Evolutionary conservation across 1,140 invertebrate genomes (phyloP).

Genomic region (Hormaphis cornu): DNA sequence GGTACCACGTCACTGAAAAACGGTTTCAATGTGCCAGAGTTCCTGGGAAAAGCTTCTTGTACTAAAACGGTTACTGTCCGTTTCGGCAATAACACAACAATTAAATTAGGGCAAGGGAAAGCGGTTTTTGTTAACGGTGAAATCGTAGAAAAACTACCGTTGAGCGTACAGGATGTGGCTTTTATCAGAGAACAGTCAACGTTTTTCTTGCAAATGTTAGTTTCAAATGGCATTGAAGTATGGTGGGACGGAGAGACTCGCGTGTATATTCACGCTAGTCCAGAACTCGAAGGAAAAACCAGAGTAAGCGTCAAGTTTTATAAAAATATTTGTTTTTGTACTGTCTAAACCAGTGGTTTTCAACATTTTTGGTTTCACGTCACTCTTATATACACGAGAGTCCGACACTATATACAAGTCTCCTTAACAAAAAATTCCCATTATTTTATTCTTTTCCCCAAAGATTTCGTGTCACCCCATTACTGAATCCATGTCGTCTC

Average conservation of each 20-base stretch:
- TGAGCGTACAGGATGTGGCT: conserved; percentile 47
- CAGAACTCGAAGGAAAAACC: conserved; percentile 54
- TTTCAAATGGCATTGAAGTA: conserved; percentile 65
- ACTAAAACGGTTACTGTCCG: conserved; percentile 66
- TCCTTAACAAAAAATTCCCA: no score
- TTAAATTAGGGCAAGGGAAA: conserved; percentile 63
- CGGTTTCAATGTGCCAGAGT: conserved; percentile 52
- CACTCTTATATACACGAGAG: no score
- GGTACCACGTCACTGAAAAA: conserved; percentile 62
- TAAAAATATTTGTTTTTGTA: neutral
- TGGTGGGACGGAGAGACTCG: conserved; percentile 76
- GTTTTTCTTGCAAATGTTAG: conserved; percentile 49
- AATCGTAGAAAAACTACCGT: conserved; percentile 53
- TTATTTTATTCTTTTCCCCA: no score
- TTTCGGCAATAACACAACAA: conserved; percentile 43
- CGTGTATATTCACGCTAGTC: conserved; percentile 69
- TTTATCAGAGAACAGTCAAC: conserved; percentile 12
- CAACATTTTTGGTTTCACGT: neutral
- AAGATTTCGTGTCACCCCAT: no score
- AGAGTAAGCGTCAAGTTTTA: conserved; percentile 36
- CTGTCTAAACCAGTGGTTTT: neutral
- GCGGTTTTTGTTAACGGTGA: conserved; percentile 49
- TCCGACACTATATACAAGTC: no score
- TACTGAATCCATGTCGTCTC: no score
- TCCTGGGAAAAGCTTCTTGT: conserved; percentile 57